phyloP scores from a whole-genome alignment of 1,140 invertebrate genomes.

The Dinothrombium tinctorium region DNA sequence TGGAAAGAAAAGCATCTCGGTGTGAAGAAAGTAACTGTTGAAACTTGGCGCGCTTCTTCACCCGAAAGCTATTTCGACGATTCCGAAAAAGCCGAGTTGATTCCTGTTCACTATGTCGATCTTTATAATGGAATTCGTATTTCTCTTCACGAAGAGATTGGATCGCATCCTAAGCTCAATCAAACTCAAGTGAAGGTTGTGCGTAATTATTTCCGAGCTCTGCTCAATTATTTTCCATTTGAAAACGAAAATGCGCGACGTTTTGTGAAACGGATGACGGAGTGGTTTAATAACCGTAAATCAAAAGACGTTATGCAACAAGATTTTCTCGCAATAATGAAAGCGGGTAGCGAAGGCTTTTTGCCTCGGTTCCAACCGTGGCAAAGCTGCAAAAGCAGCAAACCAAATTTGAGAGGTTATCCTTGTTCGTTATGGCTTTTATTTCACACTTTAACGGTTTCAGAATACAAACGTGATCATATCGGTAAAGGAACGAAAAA shows the following conservation, averaged over 20 bases:
- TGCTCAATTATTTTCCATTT: conserved; percentile 12
- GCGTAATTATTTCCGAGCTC: conserved; percentile 3
- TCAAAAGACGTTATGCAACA: background rate
- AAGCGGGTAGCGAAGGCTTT: conserved; percentile 2
- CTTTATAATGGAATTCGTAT: conserved; percentile 10
- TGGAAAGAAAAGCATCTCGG: too few species aligned
- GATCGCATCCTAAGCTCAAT: background rate
- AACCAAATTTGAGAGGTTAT: conserved; percentile 48
- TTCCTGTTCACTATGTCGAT: conserved; percentile 5
- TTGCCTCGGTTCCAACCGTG: conserved; percentile 32
- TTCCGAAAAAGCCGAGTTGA: background rate
- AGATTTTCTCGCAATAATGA: background rate
- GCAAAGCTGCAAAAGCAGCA: conserved; percentile 57
- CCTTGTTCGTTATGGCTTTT: conserved; percentile 84
- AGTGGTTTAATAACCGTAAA: conserved; percentile 5
- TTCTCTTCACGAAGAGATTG: conserved; percentile 6
- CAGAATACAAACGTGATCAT: conserved; percentile 29
- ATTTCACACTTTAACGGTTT: conserved; percentile 77
- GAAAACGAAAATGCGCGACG: conserved; percentile 10
- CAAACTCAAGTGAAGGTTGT: conserved; percentile 3
- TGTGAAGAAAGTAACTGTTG: too few species aligned
- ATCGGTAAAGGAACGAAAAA: conserved; percentile 19
- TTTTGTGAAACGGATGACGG: conserved; percentile 8
- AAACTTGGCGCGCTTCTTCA: too few species aligned
- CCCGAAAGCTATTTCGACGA: too few species aligned